Evolutionary conservation across 2,888 invertebrate genomes (phyloP).

Genomic region (Tanypteryx hageni): DNA sequence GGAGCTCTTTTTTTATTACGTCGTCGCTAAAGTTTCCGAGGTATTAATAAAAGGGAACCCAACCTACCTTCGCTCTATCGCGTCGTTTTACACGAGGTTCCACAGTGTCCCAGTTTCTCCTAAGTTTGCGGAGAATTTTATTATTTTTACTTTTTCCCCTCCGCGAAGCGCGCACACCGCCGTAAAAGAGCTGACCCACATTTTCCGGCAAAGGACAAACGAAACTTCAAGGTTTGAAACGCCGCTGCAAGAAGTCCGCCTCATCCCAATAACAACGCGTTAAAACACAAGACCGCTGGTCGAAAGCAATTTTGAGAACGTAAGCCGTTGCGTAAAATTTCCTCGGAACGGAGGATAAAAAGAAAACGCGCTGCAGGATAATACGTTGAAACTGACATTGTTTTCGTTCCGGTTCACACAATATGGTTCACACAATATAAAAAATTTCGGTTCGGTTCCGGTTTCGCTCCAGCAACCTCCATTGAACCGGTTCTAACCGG

Average conservation of each 20-base stretch:
- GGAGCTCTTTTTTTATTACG: too few relatives aligned
- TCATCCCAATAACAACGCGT: not conserved
- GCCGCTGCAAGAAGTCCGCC: not conserved
- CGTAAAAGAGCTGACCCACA: not conserved
- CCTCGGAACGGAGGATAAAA: not conserved
- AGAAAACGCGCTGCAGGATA: not conserved
- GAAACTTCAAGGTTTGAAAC: conserved; percentile 6
- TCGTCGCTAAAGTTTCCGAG: too few relatives aligned
- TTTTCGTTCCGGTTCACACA: too few relatives aligned
- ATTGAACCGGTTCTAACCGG: too few relatives aligned
- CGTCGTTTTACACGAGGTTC: not conserved
- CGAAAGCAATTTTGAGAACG: not conserved
- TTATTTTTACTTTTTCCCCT: not conserved
- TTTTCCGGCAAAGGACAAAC: not conserved
- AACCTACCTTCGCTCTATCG: not conserved
- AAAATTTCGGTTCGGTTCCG: too few relatives aligned
- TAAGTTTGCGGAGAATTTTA: not conserved
- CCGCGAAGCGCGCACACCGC: not conserved
- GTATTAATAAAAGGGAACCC: too few relatives aligned
- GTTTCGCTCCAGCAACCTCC: too few relatives aligned
- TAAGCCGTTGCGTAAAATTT: not conserved
- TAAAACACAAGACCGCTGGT: not conserved
- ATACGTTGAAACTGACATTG: too few relatives aligned
- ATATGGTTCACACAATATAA: too few relatives aligned
- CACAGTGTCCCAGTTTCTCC: not conserved